These are phyloP conservation scores for Mesocricetus auratus DNA, from an alignment of 2,113 vertebrate genomes.

Conservation along the genomic window DNA sequence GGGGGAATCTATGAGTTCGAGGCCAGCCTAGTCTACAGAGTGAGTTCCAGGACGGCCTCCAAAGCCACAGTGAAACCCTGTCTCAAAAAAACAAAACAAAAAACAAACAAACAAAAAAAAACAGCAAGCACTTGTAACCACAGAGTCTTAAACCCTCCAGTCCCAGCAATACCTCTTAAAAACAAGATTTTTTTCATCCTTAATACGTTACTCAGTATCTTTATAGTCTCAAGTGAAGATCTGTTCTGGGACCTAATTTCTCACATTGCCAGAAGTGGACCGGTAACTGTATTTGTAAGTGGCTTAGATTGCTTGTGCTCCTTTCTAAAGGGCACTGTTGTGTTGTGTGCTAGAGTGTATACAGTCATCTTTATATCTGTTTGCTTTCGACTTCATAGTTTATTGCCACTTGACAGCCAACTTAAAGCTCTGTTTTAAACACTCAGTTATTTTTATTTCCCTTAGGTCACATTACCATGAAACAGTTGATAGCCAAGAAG, in stretches of 20 bases:
- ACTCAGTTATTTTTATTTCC: slow-evolving; percentile 64
- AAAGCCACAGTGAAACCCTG: no score
- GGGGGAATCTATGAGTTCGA: no score
- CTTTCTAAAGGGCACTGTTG: neutral
- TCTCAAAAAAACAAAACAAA: no score
- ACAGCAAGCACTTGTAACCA: neutral
- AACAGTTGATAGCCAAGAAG: slow-evolving; percentile 86
- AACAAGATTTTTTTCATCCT: neutral
- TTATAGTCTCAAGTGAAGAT: neutral
- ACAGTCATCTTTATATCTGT: neutral
- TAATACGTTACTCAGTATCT: slow-evolving; percentile 9
- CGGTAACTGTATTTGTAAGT: neutral
- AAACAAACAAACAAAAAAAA: no score
- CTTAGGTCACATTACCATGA: slow-evolving; percentile 86
- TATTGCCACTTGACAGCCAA: neutral
- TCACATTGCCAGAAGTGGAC: neutral
- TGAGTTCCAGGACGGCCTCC: no score
- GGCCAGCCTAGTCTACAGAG: no score
- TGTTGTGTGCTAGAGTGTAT: neutral
- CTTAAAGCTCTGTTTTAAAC: slow-evolving; percentile 34
- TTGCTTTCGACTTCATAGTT: slow-evolving; percentile 25
- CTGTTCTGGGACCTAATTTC: neutral
- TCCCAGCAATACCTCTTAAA: neutral
- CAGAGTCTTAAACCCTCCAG: neutral
- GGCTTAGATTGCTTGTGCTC: neutral